A percentile compares a stretch with the other conserved stretches of the same genome.
Conservation (phyloP, 2,113 vertebrate species). For the Agelaius phoeniceus region DNA sequence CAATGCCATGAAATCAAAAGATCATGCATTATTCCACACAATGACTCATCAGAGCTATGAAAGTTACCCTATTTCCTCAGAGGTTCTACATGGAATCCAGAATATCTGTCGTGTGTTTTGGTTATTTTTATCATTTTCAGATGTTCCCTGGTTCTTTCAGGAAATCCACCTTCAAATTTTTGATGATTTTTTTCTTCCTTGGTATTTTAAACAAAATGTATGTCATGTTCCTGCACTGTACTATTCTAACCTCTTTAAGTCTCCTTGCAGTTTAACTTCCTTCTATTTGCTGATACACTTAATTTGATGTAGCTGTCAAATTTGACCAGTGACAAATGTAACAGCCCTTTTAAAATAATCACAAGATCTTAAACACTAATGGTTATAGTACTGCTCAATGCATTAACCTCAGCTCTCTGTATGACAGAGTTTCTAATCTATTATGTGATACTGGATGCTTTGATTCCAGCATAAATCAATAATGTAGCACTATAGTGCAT, state of each 20-base stretch:
- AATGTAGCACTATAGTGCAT: not conserved
- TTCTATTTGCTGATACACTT: not conserved
- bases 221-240: not conserved
- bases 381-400: not conserved
- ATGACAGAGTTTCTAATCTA: not conserved
- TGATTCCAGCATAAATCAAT: not conserved
- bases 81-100: not conserved
- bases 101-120: not conserved
- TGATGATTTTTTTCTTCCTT: not conserved
- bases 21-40: not conserved
- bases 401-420: not conserved
- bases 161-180: not conserved
- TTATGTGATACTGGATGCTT: not conserved
- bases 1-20: not conserved
- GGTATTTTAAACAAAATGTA: not conserved
- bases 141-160: not conserved
- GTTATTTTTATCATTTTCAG: not conserved
- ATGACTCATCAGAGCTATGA: not conserved
- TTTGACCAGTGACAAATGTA: not conserved
- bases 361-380: not conserved
- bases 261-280: not conserved
- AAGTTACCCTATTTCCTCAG: not conserved
- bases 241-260: not conserved
- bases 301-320: not conserved
- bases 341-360: not conserved